A percentile compares a stretch with the other conserved stretches of the same genome.
Conservation (phyloP, 2,113 vertebrate genomes). For the Pterocles burchelli region DNA sequence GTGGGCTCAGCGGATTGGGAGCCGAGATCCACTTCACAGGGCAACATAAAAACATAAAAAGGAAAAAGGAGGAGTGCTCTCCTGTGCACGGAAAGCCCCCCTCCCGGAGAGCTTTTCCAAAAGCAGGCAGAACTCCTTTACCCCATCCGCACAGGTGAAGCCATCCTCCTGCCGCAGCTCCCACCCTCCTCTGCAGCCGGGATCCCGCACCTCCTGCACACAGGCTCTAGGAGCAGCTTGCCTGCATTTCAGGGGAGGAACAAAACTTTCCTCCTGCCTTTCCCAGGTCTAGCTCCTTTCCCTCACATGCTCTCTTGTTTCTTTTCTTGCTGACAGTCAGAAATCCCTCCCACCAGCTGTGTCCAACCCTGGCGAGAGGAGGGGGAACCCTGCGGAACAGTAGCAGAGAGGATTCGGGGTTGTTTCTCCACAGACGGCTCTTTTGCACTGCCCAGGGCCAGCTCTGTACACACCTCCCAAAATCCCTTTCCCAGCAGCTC, state of each 20-base stretch:
- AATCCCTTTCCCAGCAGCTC: background rate
- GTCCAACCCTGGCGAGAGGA: constrained; percentile 16
- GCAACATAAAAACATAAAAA: background rate
- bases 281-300: constrained; percentile 12
- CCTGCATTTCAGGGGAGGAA: accelerated
- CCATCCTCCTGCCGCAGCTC: background rate
- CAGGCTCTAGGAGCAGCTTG: background rate
- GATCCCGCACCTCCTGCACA: accelerated
- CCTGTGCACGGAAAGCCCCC: background rate
- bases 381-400: background rate
- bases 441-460: background rate
- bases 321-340: constrained; percentile 25
- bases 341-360: constrained; percentile 63
- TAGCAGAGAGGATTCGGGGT: background rate
- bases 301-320: constrained; percentile 52
- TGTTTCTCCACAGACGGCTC: background rate
- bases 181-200: background rate
- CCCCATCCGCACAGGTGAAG: background rate
- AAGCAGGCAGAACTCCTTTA: background rate
- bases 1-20: background rate
- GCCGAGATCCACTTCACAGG: background rate
- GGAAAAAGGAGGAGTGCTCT: background rate
- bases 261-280: background rate
- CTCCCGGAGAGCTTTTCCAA: background rate
- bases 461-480: background rate